Evolutionary conservation across 2,888 invertebrate genomes (phyloP), one percentile per base, ranked within the genome.

Genomic region (Drosophila rubida): DNA sequence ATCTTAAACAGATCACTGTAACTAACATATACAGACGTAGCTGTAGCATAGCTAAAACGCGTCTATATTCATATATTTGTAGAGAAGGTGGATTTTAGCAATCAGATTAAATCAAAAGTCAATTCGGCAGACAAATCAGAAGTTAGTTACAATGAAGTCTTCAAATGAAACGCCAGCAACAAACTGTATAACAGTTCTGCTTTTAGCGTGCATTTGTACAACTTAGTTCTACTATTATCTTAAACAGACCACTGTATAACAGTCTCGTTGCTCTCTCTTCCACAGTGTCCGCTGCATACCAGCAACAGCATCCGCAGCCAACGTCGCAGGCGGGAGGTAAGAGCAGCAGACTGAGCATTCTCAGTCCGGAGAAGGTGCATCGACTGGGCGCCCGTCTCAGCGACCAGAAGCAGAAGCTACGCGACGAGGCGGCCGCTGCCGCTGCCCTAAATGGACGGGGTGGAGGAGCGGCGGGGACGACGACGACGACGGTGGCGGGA

Each of bases 311-410:
- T 16, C 73, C 39, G 58, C 55, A 19, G 66, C 57, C 19, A 19
- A 3, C 19, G 13, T 53, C 60, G 49, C 59, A 35, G 58, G 39
- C 41, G 7, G 22, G 22, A 27, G 25, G 41, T 49, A 57, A 78
- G 59, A 81, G 87, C 59, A 90, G 84, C 39, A 89, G 91, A 48
- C 78, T 92, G 11, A 85, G 76, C 45, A 90, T 92, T 50, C 78
- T 92, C 55, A 91, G 92, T 66, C 92, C 92, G 4, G 92, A 92
- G 75, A 91, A 89, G 69, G 86, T 92, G 30, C 90, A 90, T 75
- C 89, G 90, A 5, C 69, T 92, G 22, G 91, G 90, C 51, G 90
- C 90, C 1, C 90, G 89, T 13, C 70, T 91, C 23, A 88, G 72
- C 35, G 91, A 90, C 71, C 91, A 90, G 49, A 91, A 90, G 66